phyloP scores from a whole-genome alignment of 1,140 invertebrate species.

The Aphis gossypii region DNA sequence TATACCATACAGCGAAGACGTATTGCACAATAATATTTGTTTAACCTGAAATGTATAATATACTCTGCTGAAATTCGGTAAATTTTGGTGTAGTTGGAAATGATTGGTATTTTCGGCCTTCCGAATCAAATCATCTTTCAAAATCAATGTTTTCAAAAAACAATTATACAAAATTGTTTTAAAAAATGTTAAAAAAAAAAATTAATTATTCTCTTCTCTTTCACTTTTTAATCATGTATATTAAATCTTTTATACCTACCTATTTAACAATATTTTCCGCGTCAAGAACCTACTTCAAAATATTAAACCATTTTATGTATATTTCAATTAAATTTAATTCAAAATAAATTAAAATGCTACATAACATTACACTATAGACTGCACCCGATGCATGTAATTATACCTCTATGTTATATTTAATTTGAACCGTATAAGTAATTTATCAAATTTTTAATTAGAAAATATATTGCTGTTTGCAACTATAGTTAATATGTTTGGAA shows the following conservation, averaged over 20 bases:
- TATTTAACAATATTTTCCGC: background rate
- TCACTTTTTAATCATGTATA: background rate
- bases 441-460: background rate
- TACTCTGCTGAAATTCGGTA: background rate
- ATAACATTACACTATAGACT: background rate
- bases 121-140: background rate
- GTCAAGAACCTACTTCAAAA: background rate
- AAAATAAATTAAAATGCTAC: background rate
- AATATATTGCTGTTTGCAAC: background rate
- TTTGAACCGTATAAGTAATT: background rate
- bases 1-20: background rate
- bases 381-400: background rate
- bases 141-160: background rate
- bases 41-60: no score
- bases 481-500: background rate
- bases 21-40: background rate
- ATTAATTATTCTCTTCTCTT: background rate
- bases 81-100: background rate
- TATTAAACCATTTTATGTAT: background rate
- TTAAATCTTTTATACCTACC: background rate
- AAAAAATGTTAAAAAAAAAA: background rate
- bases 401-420: background rate
- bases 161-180: no score
- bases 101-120: fast-evolving
- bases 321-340: background rate